phyloP scores from a whole-genome alignment of 2,113 vertebrate species.

The Oenanthe melanoleuca region DNA sequence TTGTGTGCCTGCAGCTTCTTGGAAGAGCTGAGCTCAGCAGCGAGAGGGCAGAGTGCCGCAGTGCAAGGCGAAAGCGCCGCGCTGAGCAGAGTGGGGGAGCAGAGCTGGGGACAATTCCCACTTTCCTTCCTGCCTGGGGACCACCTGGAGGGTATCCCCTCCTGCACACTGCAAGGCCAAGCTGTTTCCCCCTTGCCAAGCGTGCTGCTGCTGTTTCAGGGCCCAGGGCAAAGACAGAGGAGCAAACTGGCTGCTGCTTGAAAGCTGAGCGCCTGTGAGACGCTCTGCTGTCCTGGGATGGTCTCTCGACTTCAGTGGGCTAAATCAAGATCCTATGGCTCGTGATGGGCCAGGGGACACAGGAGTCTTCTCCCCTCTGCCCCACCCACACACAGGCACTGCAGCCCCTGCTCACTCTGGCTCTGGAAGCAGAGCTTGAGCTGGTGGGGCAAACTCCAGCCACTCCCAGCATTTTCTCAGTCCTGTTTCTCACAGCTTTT shows the following conservation, averaged over 20 bases:
- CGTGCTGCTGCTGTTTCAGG: rapidly evolving
- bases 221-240: background rate
- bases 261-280: background rate
- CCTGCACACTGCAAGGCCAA: rapidly evolving
- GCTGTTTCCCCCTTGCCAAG: background rate
- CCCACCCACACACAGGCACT: background rate
- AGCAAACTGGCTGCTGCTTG: background rate
- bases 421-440: background rate
- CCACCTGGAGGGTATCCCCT: background rate
- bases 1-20: background rate
- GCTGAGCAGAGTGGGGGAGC: background rate
- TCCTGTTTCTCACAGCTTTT: background rate
- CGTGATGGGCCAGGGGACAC: rapidly evolving
- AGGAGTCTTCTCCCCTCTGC: background rate
- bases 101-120: background rate
- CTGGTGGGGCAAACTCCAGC: background rate
- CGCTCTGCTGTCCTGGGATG: background rate
- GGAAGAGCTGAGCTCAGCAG: background rate
- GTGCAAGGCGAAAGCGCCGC: background rate
- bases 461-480: background rate
- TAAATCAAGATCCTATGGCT: background rate
- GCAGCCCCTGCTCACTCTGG: background rate
- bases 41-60: background rate
- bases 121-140: background rate
- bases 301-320: background rate